Percentiles rank a stretch among this genome's conserved stretches.
Evolutionary conservation across 2,113 vertebrate species (phyloP).

Genomic region (Ochotona curzoniae): DNA sequence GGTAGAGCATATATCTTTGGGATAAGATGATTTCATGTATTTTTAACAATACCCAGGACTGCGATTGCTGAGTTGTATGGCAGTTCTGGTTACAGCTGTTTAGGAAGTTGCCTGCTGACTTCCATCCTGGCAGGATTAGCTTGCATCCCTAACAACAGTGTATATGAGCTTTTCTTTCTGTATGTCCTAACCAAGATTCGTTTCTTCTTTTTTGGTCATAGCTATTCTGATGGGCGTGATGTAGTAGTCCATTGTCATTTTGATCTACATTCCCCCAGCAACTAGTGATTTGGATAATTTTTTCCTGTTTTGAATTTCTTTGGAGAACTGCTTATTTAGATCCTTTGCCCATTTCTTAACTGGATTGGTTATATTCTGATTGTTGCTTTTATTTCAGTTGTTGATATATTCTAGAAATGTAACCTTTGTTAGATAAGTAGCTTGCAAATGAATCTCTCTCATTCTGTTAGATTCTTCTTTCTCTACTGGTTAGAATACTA

Average conservation of each 20-base stretch:
- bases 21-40: not conserved
- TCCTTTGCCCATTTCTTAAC: not conserved
- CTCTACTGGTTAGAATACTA: not conserved
- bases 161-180: not conserved
- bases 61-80: not conserved
- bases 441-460: not conserved
- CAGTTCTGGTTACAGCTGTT: not conserved
- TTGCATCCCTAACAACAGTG: not conserved
- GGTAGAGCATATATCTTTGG: no score
- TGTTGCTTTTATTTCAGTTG: not conserved
- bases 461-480: not conserved
- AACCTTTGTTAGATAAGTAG: not conserved
- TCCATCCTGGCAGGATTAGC: not conserved
- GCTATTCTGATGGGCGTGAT: not conserved
- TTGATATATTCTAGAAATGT: not conserved
- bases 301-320: not conserved
- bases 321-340: not conserved
- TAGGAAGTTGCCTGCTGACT: not conserved
- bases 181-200: not conserved
- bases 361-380: not conserved
- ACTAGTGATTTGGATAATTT: not conserved
- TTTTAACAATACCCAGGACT: not conserved
- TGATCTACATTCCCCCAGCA: not conserved
- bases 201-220: not conserved
- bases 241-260: not conserved